A percentile compares a stretch with the other conserved stretches of the same genome.
phyloP scores from a whole-genome alignment of 2,113 vertebrate species.

The Cheirogaleus medius region DNA sequence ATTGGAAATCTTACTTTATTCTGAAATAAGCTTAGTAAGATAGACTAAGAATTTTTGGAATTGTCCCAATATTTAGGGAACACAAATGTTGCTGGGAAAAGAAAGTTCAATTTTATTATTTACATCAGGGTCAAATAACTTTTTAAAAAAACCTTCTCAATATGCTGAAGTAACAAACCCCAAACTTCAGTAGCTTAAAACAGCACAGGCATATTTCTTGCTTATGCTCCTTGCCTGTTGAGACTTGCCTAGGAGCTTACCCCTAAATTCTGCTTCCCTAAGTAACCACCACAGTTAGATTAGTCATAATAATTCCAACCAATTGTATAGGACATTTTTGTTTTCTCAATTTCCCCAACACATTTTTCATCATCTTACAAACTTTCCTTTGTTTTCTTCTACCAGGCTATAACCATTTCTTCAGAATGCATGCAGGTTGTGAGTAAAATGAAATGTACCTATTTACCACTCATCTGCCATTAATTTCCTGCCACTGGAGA shows the following conservation, averaged over 20 bases:
- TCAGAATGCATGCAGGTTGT: conserved; percentile 30
- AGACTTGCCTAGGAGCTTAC: neutral
- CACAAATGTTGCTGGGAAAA: neutral
- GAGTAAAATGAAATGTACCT: conserved; percentile 69
- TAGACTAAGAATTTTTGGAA: neutral
- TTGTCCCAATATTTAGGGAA: neutral
- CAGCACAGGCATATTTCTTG: neutral
- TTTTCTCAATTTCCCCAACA: neutral
- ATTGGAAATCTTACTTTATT: neutral
- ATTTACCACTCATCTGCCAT: conserved; percentile 69
- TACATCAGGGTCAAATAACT: neutral
- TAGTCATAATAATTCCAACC: neutral
- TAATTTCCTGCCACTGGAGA: conserved; percentile 64
- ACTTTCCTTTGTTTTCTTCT: neutral
- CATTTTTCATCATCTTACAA: conserved; percentile 26
- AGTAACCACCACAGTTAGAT: neutral
- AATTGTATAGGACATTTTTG: neutral
- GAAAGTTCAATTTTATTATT: neutral
- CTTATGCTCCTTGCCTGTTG: neutral
- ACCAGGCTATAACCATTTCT: neutral
- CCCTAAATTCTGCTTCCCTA: neutral
- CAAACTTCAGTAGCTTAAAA: neutral
- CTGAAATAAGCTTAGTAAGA: neutral
- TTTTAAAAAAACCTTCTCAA: neutral
- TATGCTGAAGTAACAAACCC: neutral